Percentiles rank a stretch among this genome's conserved stretches.
Conservation (phyloP, 2,888 invertebrate genomes). For the Morpho deidamia region DNA sequence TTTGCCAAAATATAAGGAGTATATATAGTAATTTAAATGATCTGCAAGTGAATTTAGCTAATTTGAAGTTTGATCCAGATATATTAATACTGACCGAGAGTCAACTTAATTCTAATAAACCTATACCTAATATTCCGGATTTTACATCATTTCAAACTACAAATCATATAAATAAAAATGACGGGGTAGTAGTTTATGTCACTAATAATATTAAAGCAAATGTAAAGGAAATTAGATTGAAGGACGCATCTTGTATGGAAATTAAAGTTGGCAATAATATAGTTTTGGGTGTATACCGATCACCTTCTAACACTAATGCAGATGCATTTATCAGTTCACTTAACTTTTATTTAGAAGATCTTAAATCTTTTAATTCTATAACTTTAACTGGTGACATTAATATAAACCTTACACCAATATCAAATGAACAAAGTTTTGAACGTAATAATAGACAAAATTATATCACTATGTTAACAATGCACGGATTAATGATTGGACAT, state of each 20-base stretch:
- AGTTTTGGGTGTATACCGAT: conserved; percentile 5
- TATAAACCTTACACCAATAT: no score
- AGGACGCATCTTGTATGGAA: background rate
- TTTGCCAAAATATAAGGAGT: conserved; percentile 19
- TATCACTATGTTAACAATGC: no score
- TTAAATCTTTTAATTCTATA: no score
- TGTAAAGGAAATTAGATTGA: background rate
- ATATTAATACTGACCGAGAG: conserved; percentile 19
- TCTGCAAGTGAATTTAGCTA: conserved; percentile 1
- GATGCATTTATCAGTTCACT: background rate
- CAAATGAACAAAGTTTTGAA: no score
- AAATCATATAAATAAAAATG: background rate
- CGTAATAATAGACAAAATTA: no score
- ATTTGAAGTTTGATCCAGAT: conserved; percentile 6
- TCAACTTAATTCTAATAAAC: conserved; percentile 5
- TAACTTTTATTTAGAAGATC: background rate
- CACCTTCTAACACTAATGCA: background rate
- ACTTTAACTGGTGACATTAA: no score
- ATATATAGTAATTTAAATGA: conserved; percentile 13
- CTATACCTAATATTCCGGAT: background rate
- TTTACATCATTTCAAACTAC: background rate
- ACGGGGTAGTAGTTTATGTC: conserved; percentile 13
- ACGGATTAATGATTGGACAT: no score
- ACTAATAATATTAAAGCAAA: background rate
- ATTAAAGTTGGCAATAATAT: background rate